These are phyloP conservation scores for Myotis myotis DNA, from an alignment of 2,797 vertebrate genomes.

Conservation along the genomic window DNA sequence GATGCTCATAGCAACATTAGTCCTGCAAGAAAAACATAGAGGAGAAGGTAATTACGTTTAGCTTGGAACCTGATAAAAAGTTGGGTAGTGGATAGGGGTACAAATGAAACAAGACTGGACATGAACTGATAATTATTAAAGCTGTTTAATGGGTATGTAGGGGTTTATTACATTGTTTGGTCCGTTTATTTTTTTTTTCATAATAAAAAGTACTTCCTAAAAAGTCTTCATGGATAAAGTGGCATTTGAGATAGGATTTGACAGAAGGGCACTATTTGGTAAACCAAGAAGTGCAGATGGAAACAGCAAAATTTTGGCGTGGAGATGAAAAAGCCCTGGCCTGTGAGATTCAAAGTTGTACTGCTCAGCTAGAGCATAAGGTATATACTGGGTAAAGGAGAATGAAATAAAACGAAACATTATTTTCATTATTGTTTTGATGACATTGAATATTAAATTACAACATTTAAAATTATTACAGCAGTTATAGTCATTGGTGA, in stretches of 20 bases:
- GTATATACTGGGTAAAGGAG: background rate
- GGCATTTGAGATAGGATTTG: background rate
- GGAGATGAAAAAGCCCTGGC: background rate
- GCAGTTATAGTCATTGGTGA: background rate
- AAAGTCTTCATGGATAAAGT: slow-evolving; percentile 17
- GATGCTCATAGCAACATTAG: background rate
- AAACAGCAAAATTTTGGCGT: background rate
- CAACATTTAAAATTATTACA: slow-evolving; percentile 32
- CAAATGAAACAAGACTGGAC: background rate
- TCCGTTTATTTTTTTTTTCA: background rate
- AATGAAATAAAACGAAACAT: background rate
- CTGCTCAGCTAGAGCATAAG: background rate
- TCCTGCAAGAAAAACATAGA: background rate
- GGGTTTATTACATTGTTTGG: background rate
- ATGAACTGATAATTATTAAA: background rate
- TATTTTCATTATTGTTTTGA: background rate
- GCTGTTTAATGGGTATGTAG: background rate
- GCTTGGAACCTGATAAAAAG: background rate
- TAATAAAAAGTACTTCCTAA: slow-evolving; percentile 15
- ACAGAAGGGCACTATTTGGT: background rate
- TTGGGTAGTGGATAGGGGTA: background rate
- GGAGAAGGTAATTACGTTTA: background rate
- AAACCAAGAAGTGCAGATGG: background rate
- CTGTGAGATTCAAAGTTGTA: background rate
- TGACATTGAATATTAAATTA: slow-evolving; percentile 37